phyloP scores from a whole-genome alignment of 2,888 invertebrate genomes.

The Aproaerema taeniolella region DNA sequence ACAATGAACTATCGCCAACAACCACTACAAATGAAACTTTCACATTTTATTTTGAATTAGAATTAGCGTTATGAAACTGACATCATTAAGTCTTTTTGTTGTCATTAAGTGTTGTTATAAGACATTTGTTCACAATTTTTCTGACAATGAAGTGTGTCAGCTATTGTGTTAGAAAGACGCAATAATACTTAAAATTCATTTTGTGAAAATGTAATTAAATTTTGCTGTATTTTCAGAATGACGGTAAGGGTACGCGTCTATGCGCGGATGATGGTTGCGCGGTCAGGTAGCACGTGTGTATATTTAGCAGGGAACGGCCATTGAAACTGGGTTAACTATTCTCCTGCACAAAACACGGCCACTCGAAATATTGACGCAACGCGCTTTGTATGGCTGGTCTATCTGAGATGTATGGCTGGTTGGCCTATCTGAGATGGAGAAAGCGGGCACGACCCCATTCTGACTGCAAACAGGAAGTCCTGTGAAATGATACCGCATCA shows the following conservation, averaged over 20 bases:
- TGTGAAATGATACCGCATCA: slow-evolving; percentile 3
- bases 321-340: slow-evolving; percentile 71
- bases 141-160: too few species aligned
- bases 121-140: too few species aligned
- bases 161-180: too few species aligned
- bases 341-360: slow-evolving; percentile 55
- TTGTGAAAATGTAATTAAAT: too few species aligned
- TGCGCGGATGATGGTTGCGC: slow-evolving; percentile 32
- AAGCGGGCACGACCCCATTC: slow-evolving; percentile 58
- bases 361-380: slow-evolving; percentile 59
- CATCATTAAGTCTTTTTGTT: slow-evolving; percentile 6
- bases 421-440: slow-evolving; percentile 40
- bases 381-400: slow-evolving; percentile 38
- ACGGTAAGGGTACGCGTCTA: too few species aligned
- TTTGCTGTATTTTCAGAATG: too few species aligned
- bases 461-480: slow-evolving; percentile 41
- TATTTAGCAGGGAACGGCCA: slow-evolving; percentile 31
- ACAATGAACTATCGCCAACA: slow-evolving; percentile 43
- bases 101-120: too few species aligned
- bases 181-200: too few species aligned
- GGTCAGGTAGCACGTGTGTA: slow-evolving; percentile 51
- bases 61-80: slow-evolving; percentile 10
- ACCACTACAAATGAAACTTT: slow-evolving; percentile 28
- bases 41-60: slow-evolving; percentile 24
- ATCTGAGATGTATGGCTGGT: slow-evolving; percentile 36